Evolutionary conservation across 30 jellyfish, hydroid and myxozoan species (phyloP), one percentile per base, ranked within the genome.

Genomic region (Cassiopea xamachana): DNA sequence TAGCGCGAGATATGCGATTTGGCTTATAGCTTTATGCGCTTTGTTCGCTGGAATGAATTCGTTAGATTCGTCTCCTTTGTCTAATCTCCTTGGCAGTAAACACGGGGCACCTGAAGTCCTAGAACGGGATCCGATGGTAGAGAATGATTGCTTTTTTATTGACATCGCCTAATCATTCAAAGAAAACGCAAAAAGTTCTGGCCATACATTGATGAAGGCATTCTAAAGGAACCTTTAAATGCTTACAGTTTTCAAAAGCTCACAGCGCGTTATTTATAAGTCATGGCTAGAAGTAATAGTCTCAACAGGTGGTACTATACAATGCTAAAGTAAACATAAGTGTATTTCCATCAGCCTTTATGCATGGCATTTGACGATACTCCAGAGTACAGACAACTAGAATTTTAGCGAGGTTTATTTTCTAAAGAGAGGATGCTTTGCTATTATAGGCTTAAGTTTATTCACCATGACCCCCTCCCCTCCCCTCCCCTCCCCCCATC

Each of bases 151-250:
- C 2, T 50, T n/a, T 71, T 71, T 71, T 43, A 7, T 71, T 71
- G 80, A 71, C 18, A n/a, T 71, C 55, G 3, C n/a, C 80, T n/a
- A 19, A 19, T 5, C 80, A 71, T 43, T 71, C 55, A 43, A n/a
- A 43, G 51, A 16, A 43, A 19, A 71, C 1, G 51, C 17, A 5
- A 7, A 7, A 15, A 71, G 2, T 71, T 71, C 80, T 15, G 51
- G 19, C 80, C n/a, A 43, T 71, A 55, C 55, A 1, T 19, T 71
- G 55, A 1, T 71, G 80, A 71, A 71, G 19, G 19, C 80, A 71
- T n/a, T 71, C 49, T n/a, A 71, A 71, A 71, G 55, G 50, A 4
- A 5, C 80, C 80, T 71, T 7, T 19, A 71, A 71, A 71, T 71
- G 74, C 80, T 19, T 71, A 71, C 43, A n/a, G 49, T 43, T 71